Conservation (phyloP, 2,797 vertebrate genomes). For the Huso huso region DNA sequence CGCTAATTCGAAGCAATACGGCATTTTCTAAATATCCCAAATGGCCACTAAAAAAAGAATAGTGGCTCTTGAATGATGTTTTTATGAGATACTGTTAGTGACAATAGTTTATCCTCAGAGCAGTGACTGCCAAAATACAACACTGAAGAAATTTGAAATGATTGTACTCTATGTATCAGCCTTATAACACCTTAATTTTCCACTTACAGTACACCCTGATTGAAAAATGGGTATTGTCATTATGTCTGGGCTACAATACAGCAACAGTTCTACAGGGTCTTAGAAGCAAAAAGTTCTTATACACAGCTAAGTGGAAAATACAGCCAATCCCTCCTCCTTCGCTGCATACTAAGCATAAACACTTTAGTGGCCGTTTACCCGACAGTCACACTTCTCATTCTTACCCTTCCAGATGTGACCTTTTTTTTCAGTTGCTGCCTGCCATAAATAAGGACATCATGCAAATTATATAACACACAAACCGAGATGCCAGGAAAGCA, state of each 20-base stretch:
- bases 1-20: too few relatives aligned
- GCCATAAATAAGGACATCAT: not conserved
- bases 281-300: constrained; percentile 21
- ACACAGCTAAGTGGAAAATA: constrained; percentile 27
- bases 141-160: too few relatives aligned
- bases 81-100: too few relatives aligned
- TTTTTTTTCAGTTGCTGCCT: not conserved
- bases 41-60: too few relatives aligned
- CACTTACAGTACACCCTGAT: not conserved
- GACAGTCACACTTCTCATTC: not conserved
- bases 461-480: not conserved
- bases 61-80: too few relatives aligned
- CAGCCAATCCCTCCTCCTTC: constrained; percentile 29
- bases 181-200: too few relatives aligned
- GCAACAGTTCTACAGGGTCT: not conserved
- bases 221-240: not conserved
- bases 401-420: too few relatives aligned
- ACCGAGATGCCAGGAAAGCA: not conserved
- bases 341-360: constrained; percentile 33
- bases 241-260: not conserved
- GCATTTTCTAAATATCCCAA: too few relatives aligned
- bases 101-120: too few relatives aligned
- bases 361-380: constrained; percentile 22
- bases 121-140: too few relatives aligned
- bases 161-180: too few relatives aligned